Evolutionary conservation across 1,140 invertebrate species (phyloP).

Genomic region (Drosophila dunni): DNA sequence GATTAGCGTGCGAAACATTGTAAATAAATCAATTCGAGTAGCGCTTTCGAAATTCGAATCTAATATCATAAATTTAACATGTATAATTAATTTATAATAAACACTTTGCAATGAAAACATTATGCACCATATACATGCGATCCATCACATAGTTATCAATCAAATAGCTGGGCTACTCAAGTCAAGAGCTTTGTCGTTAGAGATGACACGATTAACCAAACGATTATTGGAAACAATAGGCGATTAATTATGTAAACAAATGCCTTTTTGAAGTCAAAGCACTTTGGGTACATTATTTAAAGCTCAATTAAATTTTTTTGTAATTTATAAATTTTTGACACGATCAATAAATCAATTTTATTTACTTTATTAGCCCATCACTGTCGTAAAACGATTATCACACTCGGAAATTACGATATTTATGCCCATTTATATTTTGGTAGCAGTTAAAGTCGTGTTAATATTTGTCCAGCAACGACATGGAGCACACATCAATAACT

Average conservation of each 20-base stretch:
- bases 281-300: too few species aligned
- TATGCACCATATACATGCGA: constrained; percentile 35
- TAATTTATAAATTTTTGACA: too few species aligned
- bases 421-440: not conserved
- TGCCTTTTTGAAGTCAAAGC: too few species aligned
- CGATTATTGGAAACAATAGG: too few species aligned
- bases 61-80: not conserved
- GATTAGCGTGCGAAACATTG: constrained; percentile 25
- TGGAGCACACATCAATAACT: constrained; percentile 25
- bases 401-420: not conserved
- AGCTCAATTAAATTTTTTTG: too few species aligned
- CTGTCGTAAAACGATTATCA: constrained; percentile 31
- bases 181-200: not conserved
- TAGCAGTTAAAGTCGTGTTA: constrained; percentile 45
- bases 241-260: too few species aligned
- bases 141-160: constrained; percentile 34
- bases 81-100: constrained; percentile 35
- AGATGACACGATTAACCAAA: too few species aligned
- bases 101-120: constrained; percentile 9
- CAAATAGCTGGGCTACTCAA: constrained; percentile 14
- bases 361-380: too few species aligned
- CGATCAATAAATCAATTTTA: too few species aligned
- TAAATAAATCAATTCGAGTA: constrained; percentile 38
- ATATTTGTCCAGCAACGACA: constrained; percentile 29
- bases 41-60: not conserved